Conservation (phyloP, 2,888 invertebrate species). For the Gymnoscelis rufifasciata region DNA sequence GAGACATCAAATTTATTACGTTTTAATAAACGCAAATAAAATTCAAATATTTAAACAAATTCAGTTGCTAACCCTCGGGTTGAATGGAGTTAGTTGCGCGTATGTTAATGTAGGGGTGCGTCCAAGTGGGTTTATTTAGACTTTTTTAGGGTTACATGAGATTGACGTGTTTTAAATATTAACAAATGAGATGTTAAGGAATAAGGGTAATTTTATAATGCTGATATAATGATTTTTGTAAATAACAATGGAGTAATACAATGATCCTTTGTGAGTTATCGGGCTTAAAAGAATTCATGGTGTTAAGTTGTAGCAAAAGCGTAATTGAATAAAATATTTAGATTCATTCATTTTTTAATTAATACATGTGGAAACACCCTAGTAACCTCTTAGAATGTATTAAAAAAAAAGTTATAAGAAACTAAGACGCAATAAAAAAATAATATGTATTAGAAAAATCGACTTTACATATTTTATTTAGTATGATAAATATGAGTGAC, state of each 20-base stretch:
- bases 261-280: neutral
- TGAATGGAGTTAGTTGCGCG: slow-evolving; percentile 24
- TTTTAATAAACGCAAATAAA: slow-evolving; percentile 65
- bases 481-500: no score
- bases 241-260: neutral
- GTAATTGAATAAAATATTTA: no score
- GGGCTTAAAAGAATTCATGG: no score
- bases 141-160: neutral
- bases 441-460: no score
- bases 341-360: no score
- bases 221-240: neutral
- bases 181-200: slow-evolving; percentile 1
- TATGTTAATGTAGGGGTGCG: slow-evolving; percentile 15
- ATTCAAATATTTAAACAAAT: slow-evolving; percentile 48
- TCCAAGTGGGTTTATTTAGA: slow-evolving; percentile 1
- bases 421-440: no score
- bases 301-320: no score
- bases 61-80: slow-evolving; percentile 22
- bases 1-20: slow-evolving; percentile 61
- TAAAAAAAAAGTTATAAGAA: no score
- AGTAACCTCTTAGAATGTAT: no score
- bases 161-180: slow-evolving; percentile 5
- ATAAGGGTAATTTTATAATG: neutral
- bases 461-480: no score
- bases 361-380: no score